A percentile compares a stretch with the other conserved stretches of the same genome.
Conservation (phyloP, 2,888 invertebrate species). For the Nyleta sp. region DNA sequence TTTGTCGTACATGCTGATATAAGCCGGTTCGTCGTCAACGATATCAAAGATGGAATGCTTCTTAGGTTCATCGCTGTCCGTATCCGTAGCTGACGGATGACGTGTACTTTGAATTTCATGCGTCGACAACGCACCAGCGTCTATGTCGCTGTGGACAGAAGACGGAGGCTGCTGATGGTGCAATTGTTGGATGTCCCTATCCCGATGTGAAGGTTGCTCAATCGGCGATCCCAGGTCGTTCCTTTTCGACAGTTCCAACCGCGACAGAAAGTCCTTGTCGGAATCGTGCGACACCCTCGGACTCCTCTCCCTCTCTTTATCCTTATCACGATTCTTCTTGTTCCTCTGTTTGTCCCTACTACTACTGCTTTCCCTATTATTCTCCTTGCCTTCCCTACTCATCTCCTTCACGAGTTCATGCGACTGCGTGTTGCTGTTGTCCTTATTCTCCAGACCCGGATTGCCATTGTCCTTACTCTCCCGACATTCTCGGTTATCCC, state of each 20-base stretch:
- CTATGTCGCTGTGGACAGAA: constrained; percentile 77
- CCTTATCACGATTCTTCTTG: constrained; percentile 72
- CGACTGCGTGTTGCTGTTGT: constrained; percentile 63
- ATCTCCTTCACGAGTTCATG: constrained; percentile 70
- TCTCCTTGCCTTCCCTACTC: constrained; percentile 78
- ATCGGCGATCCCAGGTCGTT: constrained; percentile 73
- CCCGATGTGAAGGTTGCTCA: constrained; percentile 71
- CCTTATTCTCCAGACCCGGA: constrained; percentile 73
- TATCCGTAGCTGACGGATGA: constrained; percentile 81
- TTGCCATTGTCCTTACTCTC: constrained; percentile 73
- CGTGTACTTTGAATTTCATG: constrained; percentile 78
- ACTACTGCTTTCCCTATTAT: constrained; percentile 74
- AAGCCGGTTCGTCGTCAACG: constrained; percentile 93
- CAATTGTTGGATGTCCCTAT: constrained; percentile 73
- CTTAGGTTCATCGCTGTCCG: constrained; percentile 92
- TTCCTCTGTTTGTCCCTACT: constrained; percentile 78
- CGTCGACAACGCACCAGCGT: constrained; percentile 76
- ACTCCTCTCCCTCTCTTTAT: constrained; percentile 78
- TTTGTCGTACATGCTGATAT: constrained; percentile 99
- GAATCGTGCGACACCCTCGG: constrained; percentile 78
- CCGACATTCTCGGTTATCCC: constrained; percentile 77
- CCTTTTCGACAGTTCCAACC: constrained; percentile 76
- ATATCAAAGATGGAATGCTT: constrained; percentile 97
- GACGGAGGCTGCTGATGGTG: constrained; percentile 73
- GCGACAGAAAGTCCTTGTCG: constrained; percentile 78